These are phyloP conservation scores for Dendrocincla tyrannina DNA, from an alignment of 2,797 vertebrate species.

Conservation along the genomic window DNA sequence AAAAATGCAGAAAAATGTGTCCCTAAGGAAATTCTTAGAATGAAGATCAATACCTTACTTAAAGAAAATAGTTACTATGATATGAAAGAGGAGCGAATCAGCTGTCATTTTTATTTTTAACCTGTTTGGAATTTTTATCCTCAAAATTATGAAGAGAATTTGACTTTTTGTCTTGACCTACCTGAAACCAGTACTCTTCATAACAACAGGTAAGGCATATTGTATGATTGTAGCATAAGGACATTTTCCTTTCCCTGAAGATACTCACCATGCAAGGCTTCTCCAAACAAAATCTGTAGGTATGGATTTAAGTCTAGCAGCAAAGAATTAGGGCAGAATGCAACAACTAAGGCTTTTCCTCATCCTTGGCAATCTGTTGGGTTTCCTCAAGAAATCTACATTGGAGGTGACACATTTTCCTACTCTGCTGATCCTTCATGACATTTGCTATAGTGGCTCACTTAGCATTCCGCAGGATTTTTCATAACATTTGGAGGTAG, in stretches of 20 bases:
- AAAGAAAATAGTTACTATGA: neutral
- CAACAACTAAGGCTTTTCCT: neutral
- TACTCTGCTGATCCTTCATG: neutral
- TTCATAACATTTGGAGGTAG: neutral
- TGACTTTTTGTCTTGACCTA: neutral
- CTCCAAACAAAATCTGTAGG: neutral
- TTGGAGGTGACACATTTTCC: neutral
- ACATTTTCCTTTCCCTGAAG: neutral
- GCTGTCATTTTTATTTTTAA: neutral
- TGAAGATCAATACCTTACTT: neutral
- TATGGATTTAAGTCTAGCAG: neutral
- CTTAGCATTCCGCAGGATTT: neutral
- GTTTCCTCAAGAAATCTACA: neutral
- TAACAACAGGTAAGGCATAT: neutral
- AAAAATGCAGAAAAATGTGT: neutral
- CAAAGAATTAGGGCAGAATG: neutral
- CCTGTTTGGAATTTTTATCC: neutral
- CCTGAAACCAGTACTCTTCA: neutral
- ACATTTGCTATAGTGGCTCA: neutral
- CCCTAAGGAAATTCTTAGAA: neutral
- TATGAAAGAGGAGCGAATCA: neutral
- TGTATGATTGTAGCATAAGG: rapidly evolving
- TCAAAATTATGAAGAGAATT: neutral
- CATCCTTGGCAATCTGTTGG: neutral
- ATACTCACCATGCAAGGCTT: neutral